Percentiles rank a stretch among this genome's conserved stretches.
phyloP scores from a whole-genome alignment of 2,797 vertebrate species.

The Artibeus lituratus region DNA sequence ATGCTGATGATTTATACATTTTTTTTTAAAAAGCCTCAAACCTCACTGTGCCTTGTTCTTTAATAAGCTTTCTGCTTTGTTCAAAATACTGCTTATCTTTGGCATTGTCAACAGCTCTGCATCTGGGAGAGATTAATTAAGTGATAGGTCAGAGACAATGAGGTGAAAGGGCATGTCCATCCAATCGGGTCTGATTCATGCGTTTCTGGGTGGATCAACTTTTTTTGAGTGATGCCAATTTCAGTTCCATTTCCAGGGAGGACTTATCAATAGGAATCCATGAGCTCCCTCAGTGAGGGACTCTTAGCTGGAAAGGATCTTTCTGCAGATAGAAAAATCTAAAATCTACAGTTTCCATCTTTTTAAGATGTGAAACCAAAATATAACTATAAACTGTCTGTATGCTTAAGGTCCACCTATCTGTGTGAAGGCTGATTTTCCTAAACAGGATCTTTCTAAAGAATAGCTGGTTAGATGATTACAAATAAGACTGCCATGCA shows the following conservation, averaged over 20 bases:
- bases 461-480: constrained; percentile 51
- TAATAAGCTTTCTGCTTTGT: constrained; percentile 71
- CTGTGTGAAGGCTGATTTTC: constrained; percentile 39
- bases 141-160: constrained; percentile 83
- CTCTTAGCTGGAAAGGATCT: constrained; percentile 41
- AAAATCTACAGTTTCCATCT: constrained; percentile 40
- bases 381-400: constrained; percentile 19
- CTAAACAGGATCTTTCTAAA: constrained; percentile 47
- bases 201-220: constrained; percentile 77
- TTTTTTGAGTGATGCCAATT: constrained; percentile 64
- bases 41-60: constrained; percentile 44
- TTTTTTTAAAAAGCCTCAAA: constrained; percentile 49
- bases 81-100: constrained; percentile 77
- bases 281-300: neutral
- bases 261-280: constrained; percentile 50
- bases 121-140: constrained; percentile 83
- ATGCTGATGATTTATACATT: constrained; percentile 37
- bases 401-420: constrained; percentile 49
- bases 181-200: constrained; percentile 76
- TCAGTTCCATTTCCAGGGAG: constrained; percentile 45
- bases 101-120: constrained; percentile 78
- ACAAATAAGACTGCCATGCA: constrained; percentile 39
- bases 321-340: constrained; percentile 48
- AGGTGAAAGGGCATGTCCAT: constrained; percentile 83
- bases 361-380: constrained; percentile 49